Percentiles rank a stretch among this genome's conserved stretches.
phyloP scores from a whole-genome alignment of 2,888 invertebrate genomes.

The Mylabris sibirica region DNA sequence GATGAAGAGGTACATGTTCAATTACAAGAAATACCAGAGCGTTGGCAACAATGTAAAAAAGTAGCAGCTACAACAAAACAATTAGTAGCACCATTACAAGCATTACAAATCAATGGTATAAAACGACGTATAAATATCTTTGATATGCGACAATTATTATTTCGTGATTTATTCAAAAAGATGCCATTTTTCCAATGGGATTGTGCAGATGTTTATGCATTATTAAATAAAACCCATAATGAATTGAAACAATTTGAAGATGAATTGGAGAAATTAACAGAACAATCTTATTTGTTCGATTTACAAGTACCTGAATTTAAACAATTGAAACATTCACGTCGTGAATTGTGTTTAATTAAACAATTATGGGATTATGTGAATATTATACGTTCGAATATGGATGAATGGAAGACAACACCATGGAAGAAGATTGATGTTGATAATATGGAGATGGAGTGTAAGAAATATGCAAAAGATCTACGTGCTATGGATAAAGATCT shows the following conservation, averaged over 20 bases:
- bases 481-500: slow-evolving; percentile 82
- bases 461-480: slow-evolving; percentile 87
- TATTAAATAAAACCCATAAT: slow-evolving; percentile 73
- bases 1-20: slow-evolving; percentile 79
- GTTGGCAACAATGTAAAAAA: slow-evolving; percentile 87
- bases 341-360: slow-evolving; percentile 79
- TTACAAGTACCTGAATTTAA: slow-evolving; percentile 85
- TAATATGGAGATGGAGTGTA: slow-evolving; percentile 91
- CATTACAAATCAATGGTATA: slow-evolving; percentile 86
- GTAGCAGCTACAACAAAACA: slow-evolving; percentile 83
- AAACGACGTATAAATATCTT: slow-evolving; percentile 82
- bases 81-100: slow-evolving; percentile 85
- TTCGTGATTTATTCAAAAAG: slow-evolving; percentile 76
- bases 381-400: slow-evolving; percentile 81
- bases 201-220: slow-evolving; percentile 72
- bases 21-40: slow-evolving; percentile 83
- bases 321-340: slow-evolving; percentile 75
- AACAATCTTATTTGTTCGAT: slow-evolving; percentile 85
- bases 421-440: slow-evolving; percentile 96
- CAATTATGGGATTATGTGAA: slow-evolving; percentile 90
- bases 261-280: slow-evolving; percentile 70
- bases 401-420: slow-evolving; percentile 91
- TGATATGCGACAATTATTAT: slow-evolving; percentile 79
- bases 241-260: slow-evolving; percentile 74
- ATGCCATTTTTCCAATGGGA: slow-evolving; percentile 67